Base-by-base conservation (phyloP, 1,140 invertebrate species). In the Dendroctonus ponderosae region DNA sequence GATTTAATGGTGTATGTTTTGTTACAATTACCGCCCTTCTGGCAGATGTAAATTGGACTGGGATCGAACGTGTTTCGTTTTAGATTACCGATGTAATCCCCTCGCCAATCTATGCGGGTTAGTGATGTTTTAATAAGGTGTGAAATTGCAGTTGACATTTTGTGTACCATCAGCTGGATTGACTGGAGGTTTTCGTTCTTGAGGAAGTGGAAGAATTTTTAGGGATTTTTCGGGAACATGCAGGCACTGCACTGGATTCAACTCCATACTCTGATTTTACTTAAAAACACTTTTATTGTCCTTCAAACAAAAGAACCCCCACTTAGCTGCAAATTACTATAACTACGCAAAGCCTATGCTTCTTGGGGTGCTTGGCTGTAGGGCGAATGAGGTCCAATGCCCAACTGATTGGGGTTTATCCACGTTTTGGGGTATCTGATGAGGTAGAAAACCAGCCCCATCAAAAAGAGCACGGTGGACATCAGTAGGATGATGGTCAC, bases 381-480 rank as follows among this genome's bases (percentile, higher is more conserved):
- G 8, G 76, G 76, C 7, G 76, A 77, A 12, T 72, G 54, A n/a
- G 71, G 72, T n/a, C 62, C 44, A 3, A 65, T 39, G 15, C 74
- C 72, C 5, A 76, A 58, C 14, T 44, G 50, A 40, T 66, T 68
- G 5, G 42, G 26, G 38, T 40, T 46, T 3, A 56, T 43, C 67
- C 69, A 69, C 15, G 15, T 67, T 40, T 60, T 59, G 6, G 72
- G 62, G 46, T 72, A 72, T 58, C 60, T 76, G 7, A 78, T 67
- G 9, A 78, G 59, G 62, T 76, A 78, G n/a, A 73, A 68, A 41
- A 78, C 74, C 0, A 78, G 15, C 40, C 62, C 64, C 9, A 70
- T 48, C 3, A 78, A 57, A 15, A 73, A 54, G 14, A 74, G 48
- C 5, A 78, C 62, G 5, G 72, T 39, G 3, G 67, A 40, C 41